Evolutionary conservation across 23 tunicate genomes (phyloP).

Genomic region (Trididemnum nubilum): DNA sequence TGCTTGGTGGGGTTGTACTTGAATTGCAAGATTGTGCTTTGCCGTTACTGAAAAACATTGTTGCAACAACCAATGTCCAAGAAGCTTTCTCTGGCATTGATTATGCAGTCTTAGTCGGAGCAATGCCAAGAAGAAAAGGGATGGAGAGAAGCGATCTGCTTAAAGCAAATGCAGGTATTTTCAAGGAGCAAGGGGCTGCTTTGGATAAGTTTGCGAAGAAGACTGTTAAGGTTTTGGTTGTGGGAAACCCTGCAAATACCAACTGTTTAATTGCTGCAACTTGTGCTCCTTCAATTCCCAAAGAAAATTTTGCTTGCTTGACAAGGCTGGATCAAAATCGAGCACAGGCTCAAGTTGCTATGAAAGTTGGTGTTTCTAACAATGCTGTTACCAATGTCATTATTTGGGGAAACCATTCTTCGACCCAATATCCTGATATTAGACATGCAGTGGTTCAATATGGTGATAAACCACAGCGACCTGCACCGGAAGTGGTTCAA

Average conservation of each 20-base stretch:
- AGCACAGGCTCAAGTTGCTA: slow-evolving; percentile 95
- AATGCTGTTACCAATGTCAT: slow-evolving; percentile 71
- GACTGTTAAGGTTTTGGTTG: slow-evolving; percentile 93
- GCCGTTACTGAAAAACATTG: slow-evolving; percentile 75
- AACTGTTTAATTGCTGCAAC: slow-evolving; percentile 86
- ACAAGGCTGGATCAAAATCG: slow-evolving; percentile 96
- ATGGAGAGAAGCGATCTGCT: slow-evolving; percentile 97
- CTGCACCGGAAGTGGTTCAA: slow-evolving; percentile 63
- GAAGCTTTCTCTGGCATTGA: slow-evolving; percentile 93
- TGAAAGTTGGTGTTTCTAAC: slow-evolving; percentile 61
- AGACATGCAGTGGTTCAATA: slow-evolving; percentile 58
- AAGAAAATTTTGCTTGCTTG: slow-evolving; percentile 80
- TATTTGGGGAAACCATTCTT: slow-evolving; percentile 99
- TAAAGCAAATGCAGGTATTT: slow-evolving; percentile 88
- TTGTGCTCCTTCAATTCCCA: slow-evolving; percentile 90
- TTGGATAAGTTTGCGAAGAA: slow-evolving; percentile 85
- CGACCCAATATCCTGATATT: slow-evolving; percentile 96
- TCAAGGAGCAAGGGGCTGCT: slow-evolving; percentile 89
- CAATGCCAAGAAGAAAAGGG: slow-evolving; percentile 94
- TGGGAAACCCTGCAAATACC: slow-evolving; percentile 99
- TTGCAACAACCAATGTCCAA: slow-evolving; percentile 66
- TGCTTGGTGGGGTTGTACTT: slow-evolving; percentile 81
- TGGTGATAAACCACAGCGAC: slow-evolving; percentile 33
- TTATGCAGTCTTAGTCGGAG: slow-evolving; percentile 94
- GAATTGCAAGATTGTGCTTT: slow-evolving; percentile 97